Evolutionary conservation across 23 tunicate species (phyloP).

Genomic region (Ascidia mentula): DNA sequence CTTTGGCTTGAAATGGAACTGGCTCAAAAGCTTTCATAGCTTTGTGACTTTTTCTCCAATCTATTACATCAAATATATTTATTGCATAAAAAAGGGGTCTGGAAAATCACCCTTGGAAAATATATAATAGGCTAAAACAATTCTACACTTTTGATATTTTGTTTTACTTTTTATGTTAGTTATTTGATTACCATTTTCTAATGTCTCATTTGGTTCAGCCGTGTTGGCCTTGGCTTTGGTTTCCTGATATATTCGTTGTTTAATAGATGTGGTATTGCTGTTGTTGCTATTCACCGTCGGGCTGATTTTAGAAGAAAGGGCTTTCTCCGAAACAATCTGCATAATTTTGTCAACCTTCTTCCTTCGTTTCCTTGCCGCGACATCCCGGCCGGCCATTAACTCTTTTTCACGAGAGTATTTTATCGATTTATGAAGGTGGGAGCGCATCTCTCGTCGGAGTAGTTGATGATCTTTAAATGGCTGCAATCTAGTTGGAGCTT

Average conservation of each 20-base stretch:
- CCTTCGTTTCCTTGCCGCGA: constrained; percentile 33
- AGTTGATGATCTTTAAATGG: neutral
- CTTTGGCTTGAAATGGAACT: constrained; percentile 26
- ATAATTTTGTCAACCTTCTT: constrained; percentile 35
- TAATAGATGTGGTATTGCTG: neutral
- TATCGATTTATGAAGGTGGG: neutral
- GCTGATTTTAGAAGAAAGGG: constrained; percentile 2
- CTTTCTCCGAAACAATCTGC: constrained; percentile 28
- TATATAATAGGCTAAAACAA: no score
- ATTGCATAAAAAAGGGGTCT: no score
- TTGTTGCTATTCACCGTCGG: neutral
- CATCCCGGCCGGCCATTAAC: constrained; percentile 17
- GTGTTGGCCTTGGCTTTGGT: neutral
- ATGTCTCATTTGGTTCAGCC: neutral
- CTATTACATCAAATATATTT: neutral
- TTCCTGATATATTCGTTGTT: no score
- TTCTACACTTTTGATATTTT: no score
- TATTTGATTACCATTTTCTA: no score
- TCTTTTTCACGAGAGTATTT: constrained; percentile 6
- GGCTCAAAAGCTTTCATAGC: neutral
- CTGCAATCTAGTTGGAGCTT: neutral
- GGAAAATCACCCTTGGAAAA: no score
- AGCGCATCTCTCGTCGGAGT: neutral
- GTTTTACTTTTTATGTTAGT: no score
- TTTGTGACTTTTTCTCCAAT: constrained; percentile 1